These are phyloP conservation scores for Caerostris darwini DNA, from an alignment of 1,140 invertebrate species.

Conservation along the genomic window DNA sequence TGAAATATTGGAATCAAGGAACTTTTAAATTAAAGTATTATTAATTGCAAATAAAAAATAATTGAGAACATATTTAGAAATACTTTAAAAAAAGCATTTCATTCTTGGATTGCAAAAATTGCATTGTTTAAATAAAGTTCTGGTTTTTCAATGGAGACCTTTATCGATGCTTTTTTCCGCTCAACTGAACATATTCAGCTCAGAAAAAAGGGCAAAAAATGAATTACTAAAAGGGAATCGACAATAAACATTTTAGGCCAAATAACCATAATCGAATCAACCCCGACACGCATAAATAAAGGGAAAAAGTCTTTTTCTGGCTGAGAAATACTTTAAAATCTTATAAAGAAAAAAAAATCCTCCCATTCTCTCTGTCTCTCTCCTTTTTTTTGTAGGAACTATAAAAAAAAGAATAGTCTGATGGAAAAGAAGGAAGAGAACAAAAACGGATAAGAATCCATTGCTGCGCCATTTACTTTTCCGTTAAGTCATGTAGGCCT, in stretches of 20 bases:
- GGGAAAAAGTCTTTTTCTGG: neutral
- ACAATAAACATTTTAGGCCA: neutral
- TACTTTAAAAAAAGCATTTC: too few species aligned
- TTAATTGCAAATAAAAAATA: too few species aligned
- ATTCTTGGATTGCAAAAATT: too few species aligned
- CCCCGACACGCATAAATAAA: neutral
- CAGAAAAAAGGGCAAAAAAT: neutral
- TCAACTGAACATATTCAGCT: neutral
- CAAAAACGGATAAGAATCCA: neutral
- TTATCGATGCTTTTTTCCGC: too few species aligned
- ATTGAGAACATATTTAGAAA: too few species aligned
- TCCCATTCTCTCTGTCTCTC: neutral
- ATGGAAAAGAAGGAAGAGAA: too few species aligned
- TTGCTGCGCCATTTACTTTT: neutral
- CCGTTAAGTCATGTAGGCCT: conserved; percentile 6
- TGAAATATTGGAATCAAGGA: too few species aligned
- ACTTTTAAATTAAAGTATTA: too few species aligned
- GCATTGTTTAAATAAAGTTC: too few species aligned
- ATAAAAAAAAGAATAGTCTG: too few species aligned
- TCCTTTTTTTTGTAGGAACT: too few species aligned
- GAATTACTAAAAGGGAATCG: neutral
- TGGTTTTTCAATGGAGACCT: too few species aligned
- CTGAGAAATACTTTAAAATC: conserved; percentile 26
- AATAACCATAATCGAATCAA: conserved; percentile 2
- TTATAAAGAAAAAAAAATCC: neutral